Evolutionary conservation across 2,888 invertebrate species (phyloP), one percentile per base, ranked within the genome.

Genomic region (Rotaria macrura): DNA sequence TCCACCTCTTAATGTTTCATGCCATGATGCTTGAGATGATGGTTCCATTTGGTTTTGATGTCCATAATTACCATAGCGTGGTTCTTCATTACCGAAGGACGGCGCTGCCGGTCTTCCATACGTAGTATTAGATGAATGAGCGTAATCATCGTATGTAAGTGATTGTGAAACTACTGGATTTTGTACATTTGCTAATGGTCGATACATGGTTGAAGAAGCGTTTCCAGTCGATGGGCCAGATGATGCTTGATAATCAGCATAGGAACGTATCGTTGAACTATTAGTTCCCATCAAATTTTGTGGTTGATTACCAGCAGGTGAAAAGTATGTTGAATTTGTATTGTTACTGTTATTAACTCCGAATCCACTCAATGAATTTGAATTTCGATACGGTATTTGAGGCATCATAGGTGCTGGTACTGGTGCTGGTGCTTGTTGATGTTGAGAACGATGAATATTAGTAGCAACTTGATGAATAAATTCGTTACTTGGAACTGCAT

Each of bases 191-290:
- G 10, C 7, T 25, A 79, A 10, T 43, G 79, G n/a, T 43, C 43
- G 43, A 79, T 79, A 79, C 25, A n/a, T n/a, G 1, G 79, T 25
- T 25, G 79, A n/a, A 40, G 25, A 20, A 79, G 25, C 43, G n/a
- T 79, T 43, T 1, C 20, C 6, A 12, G 43, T 25, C 14, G 43
- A n/a, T 25, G n/a, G 14, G 43, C 43, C 79, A n/a, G 79, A n/a
- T 43, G 79, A 79, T n/a, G 79, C 23, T 10, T 43, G 79, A 79
- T 79, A 79, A 79, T 79, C 79, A 2, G 79, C 79, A 79, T 79
- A 79, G 10, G 79, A 79, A 23, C 25, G 25, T 40, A 79, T 14
- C 2, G 65, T 2, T n/a, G 40, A 9, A 12, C 10, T 1, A 43
- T 43, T n/a, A 25, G 12, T 25, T 23, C 34, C 65, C 65, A 65